These are phyloP conservation scores for Arrhopalites spinosus DNA, from an alignment of 2,888 invertebrate genomes.

Conservation along the genomic window DNA sequence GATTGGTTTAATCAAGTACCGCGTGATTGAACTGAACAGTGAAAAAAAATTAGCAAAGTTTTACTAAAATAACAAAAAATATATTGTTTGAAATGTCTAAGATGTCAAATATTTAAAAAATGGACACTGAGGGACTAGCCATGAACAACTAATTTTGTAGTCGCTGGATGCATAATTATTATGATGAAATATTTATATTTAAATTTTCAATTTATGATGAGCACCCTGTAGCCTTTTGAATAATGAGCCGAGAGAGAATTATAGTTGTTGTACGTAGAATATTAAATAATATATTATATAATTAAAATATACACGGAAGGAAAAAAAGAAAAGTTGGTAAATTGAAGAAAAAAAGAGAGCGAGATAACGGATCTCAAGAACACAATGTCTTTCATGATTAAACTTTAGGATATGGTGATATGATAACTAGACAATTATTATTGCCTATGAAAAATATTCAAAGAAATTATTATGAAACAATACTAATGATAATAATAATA, in stretches of 20 bases:
- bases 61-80: too few species aligned
- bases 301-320: too few species aligned
- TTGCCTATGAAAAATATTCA: background rate
- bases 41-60: background rate
- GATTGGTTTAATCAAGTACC: background rate
- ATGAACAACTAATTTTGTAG: too few species aligned
- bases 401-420: slow-evolving; percentile 6
- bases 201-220: too few species aligned
- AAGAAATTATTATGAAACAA: too few species aligned
- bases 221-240: too few species aligned
- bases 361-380: slow-evolving; percentile 22
- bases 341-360: slow-evolving; percentile 8
- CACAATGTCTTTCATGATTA: slow-evolving; percentile 28
- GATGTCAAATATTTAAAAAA: too few species aligned
- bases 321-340: background rate
- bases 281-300: background rate
- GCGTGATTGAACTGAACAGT: background rate
- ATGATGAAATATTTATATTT: too few species aligned
- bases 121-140: too few species aligned
- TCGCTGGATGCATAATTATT: too few species aligned
- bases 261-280: background rate
- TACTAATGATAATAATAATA: background rate
- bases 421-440: background rate
- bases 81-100: too few species aligned
- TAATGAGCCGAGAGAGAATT: too few species aligned